phyloP scores from a whole-genome alignment of 2,797 vertebrate genomes.

The Poecilia velifera region DNA sequence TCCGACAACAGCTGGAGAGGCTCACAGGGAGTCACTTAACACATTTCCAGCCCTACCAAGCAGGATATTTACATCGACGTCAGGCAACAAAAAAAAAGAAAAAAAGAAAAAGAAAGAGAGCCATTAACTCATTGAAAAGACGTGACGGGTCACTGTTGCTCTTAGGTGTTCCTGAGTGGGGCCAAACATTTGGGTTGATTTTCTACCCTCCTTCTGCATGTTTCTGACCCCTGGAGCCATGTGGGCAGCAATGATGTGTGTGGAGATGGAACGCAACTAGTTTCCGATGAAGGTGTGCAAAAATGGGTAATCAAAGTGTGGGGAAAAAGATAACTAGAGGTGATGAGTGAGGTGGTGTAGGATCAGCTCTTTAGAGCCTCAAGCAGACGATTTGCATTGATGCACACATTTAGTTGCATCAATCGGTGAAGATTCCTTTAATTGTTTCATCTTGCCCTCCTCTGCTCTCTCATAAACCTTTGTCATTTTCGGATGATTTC shows the following conservation, averaged over 20 bases:
- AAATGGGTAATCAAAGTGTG: conserved; percentile 77
- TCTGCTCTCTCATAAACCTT: conserved; percentile 10
- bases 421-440: conserved; percentile 8
- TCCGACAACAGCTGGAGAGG: conserved; percentile 66
- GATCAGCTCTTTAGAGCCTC: conserved; percentile 60
- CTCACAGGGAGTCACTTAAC: conserved; percentile 42
- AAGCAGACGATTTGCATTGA: conserved; percentile 51
- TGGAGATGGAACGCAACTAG: conserved; percentile 70
- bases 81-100: conserved; percentile 39
- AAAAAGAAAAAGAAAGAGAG: conserved; percentile 63
- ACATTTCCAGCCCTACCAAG: conserved; percentile 43
- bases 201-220: conserved; percentile 36
- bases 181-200: conserved; percentile 46
- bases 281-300: conserved; percentile 53
- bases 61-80: conserved; percentile 64
- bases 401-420: conserved; percentile 18
- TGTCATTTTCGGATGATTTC: conserved; percentile 1
- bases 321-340: conserved; percentile 57
- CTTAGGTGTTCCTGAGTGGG: conserved; percentile 65
- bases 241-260: conserved; percentile 74
- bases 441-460: conserved; percentile 27
- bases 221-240: conserved; percentile 67
- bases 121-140: conserved; percentile 32
- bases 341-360: conserved; percentile 77
- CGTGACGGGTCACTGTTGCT: conserved; percentile 35